Evolutionary conservation across 2,888 invertebrate genomes (phyloP), one percentile per base, ranked within the genome.

Genomic region (Mythimna albipuncta): DNA sequence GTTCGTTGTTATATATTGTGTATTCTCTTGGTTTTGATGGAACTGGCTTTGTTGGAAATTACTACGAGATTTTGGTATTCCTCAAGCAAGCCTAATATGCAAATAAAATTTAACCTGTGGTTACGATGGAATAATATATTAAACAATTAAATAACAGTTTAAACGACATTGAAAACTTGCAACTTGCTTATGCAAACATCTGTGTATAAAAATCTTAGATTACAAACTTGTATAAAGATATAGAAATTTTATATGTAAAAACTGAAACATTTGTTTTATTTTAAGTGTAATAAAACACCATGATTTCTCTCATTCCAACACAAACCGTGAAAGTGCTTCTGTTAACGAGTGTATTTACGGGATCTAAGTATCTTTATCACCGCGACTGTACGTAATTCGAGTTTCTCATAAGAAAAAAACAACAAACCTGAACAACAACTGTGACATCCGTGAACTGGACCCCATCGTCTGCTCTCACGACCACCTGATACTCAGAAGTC

Each of bases 391-490:
- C 65, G 69, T 79, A 67, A 76, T 77, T 79, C 74, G 70, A 81
- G 83, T 81, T 81, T 50, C 70, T 79, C 72, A 72, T 70, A 77
- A 85, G 77, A 85, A 78, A 85, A 85, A 79, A 74, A 75, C 41
- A 75, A 92, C 97, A 95, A 95, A 99, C 99, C 97, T 98, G 97
- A 89, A 99, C 97, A 79, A 97, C 97, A 72, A 99, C 96, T 86
- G 97, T 96, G 79, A 98, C 97, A 92, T 98, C 98, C 41, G 98
- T 98, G 90, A 97, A 97, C 93, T 99, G 99, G 79, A 98, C 97
- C 67, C 99, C 99, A 96, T 99, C 99, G 91, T 97, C 98, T 77
- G 99, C 99, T 88, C 98, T 97, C 70, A 99, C 97, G 73, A 97
- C 97, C 79, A 99, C 95, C 89, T 97, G 97, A 94, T 99, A 99